These are phyloP conservation scores for Hemichromis elongatus DNA, from an alignment of 2,113 vertebrate genomes.

Conservation along the genomic window DNA sequence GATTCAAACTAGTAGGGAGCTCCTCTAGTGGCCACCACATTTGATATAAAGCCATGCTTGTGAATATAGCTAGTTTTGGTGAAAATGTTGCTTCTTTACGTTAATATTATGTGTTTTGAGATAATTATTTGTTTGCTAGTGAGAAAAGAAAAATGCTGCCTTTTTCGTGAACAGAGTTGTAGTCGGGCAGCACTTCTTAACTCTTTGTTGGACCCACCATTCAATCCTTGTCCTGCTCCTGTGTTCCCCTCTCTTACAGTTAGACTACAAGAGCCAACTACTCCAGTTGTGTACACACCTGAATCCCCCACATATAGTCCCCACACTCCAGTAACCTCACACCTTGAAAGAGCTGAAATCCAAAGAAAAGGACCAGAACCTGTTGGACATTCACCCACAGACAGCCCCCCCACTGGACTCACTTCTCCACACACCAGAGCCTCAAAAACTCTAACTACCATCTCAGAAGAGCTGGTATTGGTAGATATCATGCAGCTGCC, in stretches of 20 bases:
- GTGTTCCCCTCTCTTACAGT: conserved; percentile 15
- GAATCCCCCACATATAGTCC: neutral
- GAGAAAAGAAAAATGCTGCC: neutral
- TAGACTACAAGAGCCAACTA: conserved; percentile 16
- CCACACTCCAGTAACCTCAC: neutral
- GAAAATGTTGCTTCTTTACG: neutral
- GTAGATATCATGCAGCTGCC: conserved; percentile 20
- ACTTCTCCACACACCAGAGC: neutral
- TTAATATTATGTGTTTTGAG: neutral
- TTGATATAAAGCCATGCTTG: neutral
- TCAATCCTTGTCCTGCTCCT: neutral
- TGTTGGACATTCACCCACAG: neutral
- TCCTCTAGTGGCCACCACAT: neutral
- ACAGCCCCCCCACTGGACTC: neutral
- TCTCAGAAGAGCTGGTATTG: neutral
- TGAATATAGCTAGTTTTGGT: neutral
- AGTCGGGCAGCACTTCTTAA: neutral
- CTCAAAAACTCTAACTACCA: neutral
- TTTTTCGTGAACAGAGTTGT: neutral
- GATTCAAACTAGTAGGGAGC: neutral
- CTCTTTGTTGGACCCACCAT: neutral
- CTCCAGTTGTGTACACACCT: neutral
- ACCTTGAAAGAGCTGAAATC: neutral
- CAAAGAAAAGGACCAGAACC: neutral
- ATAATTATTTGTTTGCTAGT: neutral